A percentile compares a stretch with the other conserved stretches of the same genome.
These are phyloP conservation scores for Saccostrea glomerata DNA, from an alignment of 1,140 invertebrate genomes.

Conservation along the genomic window DNA sequence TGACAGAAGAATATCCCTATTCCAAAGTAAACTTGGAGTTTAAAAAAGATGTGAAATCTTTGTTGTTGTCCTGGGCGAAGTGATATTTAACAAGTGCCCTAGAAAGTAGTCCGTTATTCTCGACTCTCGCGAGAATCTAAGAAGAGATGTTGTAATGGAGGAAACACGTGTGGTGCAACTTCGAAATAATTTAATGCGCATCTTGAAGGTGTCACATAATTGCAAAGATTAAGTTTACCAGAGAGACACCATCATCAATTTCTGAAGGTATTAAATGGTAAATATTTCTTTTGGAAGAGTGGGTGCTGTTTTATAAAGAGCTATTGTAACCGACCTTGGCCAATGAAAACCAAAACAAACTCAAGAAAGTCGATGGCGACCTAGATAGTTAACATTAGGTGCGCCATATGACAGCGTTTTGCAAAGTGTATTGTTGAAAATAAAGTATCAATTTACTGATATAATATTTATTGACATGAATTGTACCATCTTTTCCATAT, in stretches of 20 bases:
- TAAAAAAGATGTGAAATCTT: conserved; percentile 15
- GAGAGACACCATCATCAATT: background rate
- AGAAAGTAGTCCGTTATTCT: conserved; percentile 27
- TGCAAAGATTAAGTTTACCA: background rate
- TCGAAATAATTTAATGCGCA: conserved; percentile 6
- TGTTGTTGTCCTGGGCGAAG: conserved; percentile 1
- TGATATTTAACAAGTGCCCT: conserved; percentile 26
- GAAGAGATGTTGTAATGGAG: background rate
- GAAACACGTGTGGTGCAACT: conserved; percentile 37
- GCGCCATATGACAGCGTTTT: conserved; percentile 13
- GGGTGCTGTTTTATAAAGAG: background rate
- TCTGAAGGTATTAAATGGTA: background rate
- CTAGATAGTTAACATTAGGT: background rate
- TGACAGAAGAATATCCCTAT: background rate
- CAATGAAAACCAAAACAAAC: conserved; percentile 36
- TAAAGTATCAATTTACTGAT: background rate
- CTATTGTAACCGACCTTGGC: conserved; percentile 5
- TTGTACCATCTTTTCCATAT: background rate
- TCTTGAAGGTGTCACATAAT: conserved; percentile 10
- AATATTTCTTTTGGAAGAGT: background rate
- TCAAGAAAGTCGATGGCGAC: conserved; percentile 25
- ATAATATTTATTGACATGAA: background rate
- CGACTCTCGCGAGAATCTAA: conserved; percentile 1
- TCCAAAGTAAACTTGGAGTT: background rate
- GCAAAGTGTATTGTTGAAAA: background rate